Percentiles rank a stretch among this genome's conserved stretches.
phyloP scores from a whole-genome alignment of 2,113 vertebrate species.

The Camelus dromedarius region DNA sequence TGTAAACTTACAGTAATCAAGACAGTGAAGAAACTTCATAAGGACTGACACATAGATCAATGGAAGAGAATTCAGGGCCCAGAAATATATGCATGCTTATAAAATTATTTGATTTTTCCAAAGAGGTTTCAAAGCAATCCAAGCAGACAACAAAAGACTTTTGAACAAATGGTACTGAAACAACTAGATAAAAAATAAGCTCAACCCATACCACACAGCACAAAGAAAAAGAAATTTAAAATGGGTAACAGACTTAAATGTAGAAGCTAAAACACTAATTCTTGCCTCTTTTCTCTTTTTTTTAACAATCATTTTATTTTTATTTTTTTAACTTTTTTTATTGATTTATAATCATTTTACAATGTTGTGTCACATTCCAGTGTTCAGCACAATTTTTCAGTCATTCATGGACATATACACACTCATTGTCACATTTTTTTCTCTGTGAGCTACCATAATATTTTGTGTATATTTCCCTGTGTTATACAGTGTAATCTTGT shows the following conservation, averaged over 20 bases:
- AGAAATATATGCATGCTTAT: not conserved
- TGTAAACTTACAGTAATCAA: not conserved
- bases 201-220: not conserved
- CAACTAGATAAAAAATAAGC: not conserved
- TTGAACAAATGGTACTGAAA: not conserved
- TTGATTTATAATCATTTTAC: no score
- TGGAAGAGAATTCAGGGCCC: not conserved
- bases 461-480: no score
- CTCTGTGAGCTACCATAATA: no score
- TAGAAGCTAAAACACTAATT: not conserved
- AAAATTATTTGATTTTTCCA: slow-evolving; percentile 45
- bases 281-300: not conserved
- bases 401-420: no score
- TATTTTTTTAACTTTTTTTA: no score
- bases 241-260: not conserved
- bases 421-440: no score
- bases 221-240: slow-evolving; percentile 35
- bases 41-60: not conserved
- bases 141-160: not conserved
- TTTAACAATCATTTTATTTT: no score
- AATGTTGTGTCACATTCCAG: no score
- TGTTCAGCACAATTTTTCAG: no score
- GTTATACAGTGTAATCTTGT: no score
- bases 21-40: not conserved
- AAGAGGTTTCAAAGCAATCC: not conserved